Percentiles rank a stretch among this genome's conserved stretches.
Evolutionary conservation across 2,113 vertebrate species (phyloP).

Genomic region (Catharus fuscescens): DNA sequence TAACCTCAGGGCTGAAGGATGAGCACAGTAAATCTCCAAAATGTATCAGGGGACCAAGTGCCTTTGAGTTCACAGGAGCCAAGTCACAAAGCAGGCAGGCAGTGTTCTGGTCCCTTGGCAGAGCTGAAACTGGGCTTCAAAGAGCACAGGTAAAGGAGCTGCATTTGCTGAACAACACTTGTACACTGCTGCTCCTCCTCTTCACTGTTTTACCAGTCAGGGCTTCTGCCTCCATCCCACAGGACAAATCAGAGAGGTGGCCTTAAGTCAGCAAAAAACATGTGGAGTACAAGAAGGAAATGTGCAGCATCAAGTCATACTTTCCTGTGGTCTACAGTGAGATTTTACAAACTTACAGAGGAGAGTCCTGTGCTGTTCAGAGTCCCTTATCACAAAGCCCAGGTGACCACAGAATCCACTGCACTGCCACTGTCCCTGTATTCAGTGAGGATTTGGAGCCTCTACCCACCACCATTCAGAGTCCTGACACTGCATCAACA

Average conservation of each 20-base stretch:
- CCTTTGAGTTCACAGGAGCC: neutral
- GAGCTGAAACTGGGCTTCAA: neutral
- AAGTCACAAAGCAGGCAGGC: neutral
- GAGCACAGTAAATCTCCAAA: neutral
- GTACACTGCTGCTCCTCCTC: neutral
- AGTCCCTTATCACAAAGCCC: neutral
- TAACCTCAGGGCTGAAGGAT: neutral
- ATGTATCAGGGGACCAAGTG: neutral
- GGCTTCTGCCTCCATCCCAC: neutral
- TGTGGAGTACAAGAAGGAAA: neutral
- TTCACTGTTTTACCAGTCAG: neutral
- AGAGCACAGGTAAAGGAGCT: neutral
- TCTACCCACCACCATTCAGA: neutral
- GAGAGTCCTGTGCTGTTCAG: neutral
- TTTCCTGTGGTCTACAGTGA: neutral
- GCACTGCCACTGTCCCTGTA: neutral
- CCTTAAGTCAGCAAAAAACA: neutral
- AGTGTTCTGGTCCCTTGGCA: neutral
- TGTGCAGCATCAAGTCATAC: neutral
- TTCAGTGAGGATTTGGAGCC: neutral
- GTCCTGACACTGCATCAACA: neutral
- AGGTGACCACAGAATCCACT: neutral
- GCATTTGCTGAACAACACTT: neutral
- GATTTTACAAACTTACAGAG: neutral
- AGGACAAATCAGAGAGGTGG: neutral